Evolutionary conservation across 2,113 vertebrate genomes (phyloP).

Genomic region (Hemichromis elongatus): DNA sequence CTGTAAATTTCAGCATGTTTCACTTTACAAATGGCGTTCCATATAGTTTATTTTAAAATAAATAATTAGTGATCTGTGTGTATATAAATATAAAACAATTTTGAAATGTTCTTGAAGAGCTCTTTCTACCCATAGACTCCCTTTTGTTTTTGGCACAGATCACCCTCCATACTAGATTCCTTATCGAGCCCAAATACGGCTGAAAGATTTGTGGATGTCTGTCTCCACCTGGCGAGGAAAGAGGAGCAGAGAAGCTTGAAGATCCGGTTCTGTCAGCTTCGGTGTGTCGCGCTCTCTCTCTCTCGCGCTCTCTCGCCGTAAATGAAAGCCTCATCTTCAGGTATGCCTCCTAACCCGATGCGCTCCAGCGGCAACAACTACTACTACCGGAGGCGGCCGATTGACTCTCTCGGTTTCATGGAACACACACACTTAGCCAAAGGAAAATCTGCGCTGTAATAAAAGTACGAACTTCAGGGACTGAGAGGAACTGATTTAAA

Average conservation of each 20-base stretch:
- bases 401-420: not conserved
- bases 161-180: not conserved
- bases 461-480: conserved; percentile 17
- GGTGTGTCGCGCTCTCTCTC: not conserved
- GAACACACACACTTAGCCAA: not conserved
- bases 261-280: not conserved
- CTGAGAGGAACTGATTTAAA: conserved; percentile 8
- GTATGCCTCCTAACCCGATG: conserved; percentile 32
- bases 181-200: not conserved
- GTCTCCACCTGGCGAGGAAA: conserved; percentile 61
- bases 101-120: not conserved
- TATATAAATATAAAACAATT: not conserved
- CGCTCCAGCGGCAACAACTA: not conserved
- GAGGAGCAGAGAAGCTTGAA: not conserved
- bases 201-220: conserved; percentile 23
- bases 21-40: fast-evolving
- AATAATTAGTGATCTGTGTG: not conserved
- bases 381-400: not conserved
- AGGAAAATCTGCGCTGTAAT: not conserved
- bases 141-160: not conserved
- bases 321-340: conserved; percentile 44
- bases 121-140: not conserved
- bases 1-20: not conserved
- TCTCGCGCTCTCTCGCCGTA: not conserved
- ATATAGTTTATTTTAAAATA: not conserved